Evolutionary conservation across 1,140 invertebrate genomes (phyloP), one percentile per base, ranked within the genome.

Genomic region (Gryon sp.): DNA sequence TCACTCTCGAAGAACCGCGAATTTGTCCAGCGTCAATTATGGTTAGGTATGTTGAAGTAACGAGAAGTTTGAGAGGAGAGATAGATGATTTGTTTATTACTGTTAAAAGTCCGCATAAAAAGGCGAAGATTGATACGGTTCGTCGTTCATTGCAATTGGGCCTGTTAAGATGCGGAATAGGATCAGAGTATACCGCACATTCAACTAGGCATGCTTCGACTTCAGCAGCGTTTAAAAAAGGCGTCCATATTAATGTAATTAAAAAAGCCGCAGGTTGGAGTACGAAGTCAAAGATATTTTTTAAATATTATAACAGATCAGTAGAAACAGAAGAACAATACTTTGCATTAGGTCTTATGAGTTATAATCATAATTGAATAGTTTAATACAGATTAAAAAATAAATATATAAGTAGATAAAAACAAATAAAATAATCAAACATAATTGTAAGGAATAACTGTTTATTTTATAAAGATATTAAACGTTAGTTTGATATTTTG

Each of bases 21-120:
- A 24, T 68, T 32, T 55, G 63, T 19, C 28, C 52, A 7, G 50
- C 63, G 24, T 53, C n/a, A 36, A 45, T 41, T 2, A 5, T 68
- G n/a, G 20, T 30, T 26, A 32, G 5, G 4, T 68, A 68, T 30
- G 46, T 68, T 24, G 28, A 43, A 22, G 16, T 26, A 1, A 68
- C 52, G 19, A 41, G 20, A 32, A 3, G 24, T 1, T 41, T 70
- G 22, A 32, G 63, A n/a, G 8, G n/a, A 22, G n/a, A 53, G 12
- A 6, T 11, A 9, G 40, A 53, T 14, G 36, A 55, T 1, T 36
- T 68, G 28, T 55, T 68, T 20, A 55, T 55, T 8, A 20, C 41
- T 41, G 28, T 28, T 8, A 41, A 55, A n/a, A 34, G 12, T 12
- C 63, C 63, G 6, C 15, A 55, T 12, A 53, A 46, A 55, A 30